Conservation (phyloP, 2,888 invertebrate species). For the Drosophila engyochracea region DNA sequence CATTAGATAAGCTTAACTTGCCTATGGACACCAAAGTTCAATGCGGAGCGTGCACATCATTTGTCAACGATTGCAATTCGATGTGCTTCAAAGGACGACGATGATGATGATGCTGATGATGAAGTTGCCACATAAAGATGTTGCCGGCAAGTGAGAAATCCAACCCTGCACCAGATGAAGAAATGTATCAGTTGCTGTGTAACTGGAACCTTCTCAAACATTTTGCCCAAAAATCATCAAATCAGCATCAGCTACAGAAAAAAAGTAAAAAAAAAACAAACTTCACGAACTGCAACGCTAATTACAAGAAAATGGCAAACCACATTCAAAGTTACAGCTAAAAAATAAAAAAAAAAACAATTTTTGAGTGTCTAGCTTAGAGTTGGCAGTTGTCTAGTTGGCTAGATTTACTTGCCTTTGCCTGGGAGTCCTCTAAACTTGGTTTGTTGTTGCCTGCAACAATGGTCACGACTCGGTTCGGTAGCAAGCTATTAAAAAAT, state of each 20-base stretch:
- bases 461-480: conserved; percentile 73
- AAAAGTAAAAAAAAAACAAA: conserved; percentile 19
- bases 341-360: conserved; percentile 16
- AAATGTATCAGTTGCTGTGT: conserved; percentile 11
- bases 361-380: conserved; percentile 58
- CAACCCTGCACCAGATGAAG: not conserved
- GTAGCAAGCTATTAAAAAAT: conserved; percentile 77
- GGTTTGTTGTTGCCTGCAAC: conserved; percentile 41
- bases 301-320: conserved; percentile 69
- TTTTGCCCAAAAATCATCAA: conserved; percentile 19
- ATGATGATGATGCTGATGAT: conserved; percentile 26
- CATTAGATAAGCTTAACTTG: conserved; percentile 37
- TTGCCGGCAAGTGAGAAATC: not conserved
- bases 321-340: conserved; percentile 28
- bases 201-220: not conserved
- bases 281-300: conserved; percentile 77
- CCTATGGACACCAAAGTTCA: conserved; percentile 1
- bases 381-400: conserved; percentile 52
- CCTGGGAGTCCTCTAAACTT: conserved; percentile 30
- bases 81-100: conserved; percentile 17
- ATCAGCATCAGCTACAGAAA: conserved; percentile 36
- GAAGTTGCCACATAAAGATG: conserved; percentile 7
- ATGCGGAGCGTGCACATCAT: conserved; percentile 58
- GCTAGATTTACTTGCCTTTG: conserved; percentile 33
- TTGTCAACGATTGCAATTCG: conserved; percentile 77